These are phyloP conservation scores for Dasypolia templi DNA, from an alignment of 2,888 invertebrate genomes.

Conservation along the genomic window DNA sequence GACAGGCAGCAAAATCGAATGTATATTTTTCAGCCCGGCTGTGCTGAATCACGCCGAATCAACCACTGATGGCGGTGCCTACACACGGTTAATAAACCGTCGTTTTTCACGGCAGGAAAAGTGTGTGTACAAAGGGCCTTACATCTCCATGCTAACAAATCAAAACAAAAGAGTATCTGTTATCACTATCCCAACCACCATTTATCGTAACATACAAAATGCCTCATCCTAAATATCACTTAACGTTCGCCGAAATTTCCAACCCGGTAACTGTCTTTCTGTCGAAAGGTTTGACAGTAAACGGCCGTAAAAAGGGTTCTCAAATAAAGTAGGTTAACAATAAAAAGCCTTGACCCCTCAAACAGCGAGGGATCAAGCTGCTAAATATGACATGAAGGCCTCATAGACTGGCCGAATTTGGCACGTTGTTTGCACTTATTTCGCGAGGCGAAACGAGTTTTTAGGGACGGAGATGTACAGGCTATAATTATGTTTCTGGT, in stretches of 20 bases:
- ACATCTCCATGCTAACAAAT: background rate
- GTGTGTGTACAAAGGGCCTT: no score
- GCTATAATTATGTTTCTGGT: background rate
- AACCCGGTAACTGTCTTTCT: constrained; percentile 25
- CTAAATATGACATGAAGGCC: constrained; percentile 54
- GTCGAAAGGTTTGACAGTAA: constrained; percentile 61
- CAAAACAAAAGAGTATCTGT: background rate
- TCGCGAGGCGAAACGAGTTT: constrained; percentile 19
- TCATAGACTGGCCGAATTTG: constrained; percentile 12
- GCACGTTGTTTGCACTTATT: constrained; percentile 43
- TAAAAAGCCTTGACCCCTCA: constrained; percentile 63
- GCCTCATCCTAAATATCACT: constrained; percentile 28
- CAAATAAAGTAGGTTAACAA: constrained; percentile 67
- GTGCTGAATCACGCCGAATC: background rate
- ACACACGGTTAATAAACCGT: no score
- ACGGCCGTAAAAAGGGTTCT: constrained; percentile 55
- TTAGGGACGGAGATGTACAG: background rate
- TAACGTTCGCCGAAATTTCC: constrained; percentile 13
- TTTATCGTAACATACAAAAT: background rate
- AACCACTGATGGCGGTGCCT: background rate
- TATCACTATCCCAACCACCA: no score
- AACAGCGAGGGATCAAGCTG: constrained; percentile 36
- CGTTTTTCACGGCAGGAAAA: no score
- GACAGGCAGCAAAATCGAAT: background rate
- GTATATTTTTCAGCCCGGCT: no score